phyloP scores from a whole-genome alignment of 2,113 vertebrate species.

The Ciconia stormi region DNA sequence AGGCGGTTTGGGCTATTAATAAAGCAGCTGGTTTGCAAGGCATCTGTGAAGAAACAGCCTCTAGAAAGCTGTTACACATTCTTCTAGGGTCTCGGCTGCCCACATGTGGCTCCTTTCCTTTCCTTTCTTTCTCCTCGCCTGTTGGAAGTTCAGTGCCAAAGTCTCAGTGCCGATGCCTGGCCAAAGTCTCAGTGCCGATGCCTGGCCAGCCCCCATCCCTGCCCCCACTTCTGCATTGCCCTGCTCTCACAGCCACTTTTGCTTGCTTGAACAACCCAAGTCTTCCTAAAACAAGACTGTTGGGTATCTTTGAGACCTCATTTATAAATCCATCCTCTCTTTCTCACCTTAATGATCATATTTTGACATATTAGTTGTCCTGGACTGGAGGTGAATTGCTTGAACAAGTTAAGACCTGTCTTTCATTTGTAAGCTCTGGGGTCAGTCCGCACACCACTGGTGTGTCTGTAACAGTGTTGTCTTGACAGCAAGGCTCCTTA shows the following conservation, averaged over 20 bases:
- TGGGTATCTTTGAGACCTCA: not conserved
- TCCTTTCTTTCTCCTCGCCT: not conserved
- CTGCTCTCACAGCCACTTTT: not conserved
- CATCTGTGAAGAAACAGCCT: not conserved
- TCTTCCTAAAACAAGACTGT: not conserved
- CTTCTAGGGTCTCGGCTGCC: not conserved
- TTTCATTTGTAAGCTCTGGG: not conserved
- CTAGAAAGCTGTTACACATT: not conserved
- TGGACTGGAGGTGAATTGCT: not conserved
- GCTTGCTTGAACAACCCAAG: not conserved
- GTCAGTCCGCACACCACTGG: not conserved
- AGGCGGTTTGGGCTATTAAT: not conserved
- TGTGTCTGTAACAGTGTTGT: not conserved
- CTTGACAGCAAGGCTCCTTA: not conserved
- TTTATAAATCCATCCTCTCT: not conserved
- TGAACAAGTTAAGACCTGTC: not conserved
- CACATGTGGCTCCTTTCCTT: not conserved
- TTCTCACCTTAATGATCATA: not conserved
- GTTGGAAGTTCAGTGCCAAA: not conserved
- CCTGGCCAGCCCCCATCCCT: not conserved
- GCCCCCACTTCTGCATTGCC: not conserved
- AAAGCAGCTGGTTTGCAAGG: not conserved
- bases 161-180: not conserved
- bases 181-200: not conserved
- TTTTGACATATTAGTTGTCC: not conserved